Conservation (phyloP, 1,140 invertebrate genomes). For the Trichonephila clavipes region DNA sequence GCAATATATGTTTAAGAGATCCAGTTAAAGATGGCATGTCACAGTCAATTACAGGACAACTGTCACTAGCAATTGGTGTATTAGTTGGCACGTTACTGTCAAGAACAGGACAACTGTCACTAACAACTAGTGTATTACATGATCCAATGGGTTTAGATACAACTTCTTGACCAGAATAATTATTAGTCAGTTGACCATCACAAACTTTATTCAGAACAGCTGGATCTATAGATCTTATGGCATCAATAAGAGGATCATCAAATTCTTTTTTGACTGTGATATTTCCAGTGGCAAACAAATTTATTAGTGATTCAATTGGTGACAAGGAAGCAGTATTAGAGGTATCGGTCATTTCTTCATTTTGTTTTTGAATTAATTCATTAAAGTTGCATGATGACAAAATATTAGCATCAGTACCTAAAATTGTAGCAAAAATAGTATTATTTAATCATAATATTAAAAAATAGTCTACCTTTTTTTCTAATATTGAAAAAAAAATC, state of each 20-base stretch:
- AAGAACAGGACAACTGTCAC: not conserved
- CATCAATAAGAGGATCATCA: constrained; percentile 68
- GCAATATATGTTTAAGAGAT: constrained; percentile 8
- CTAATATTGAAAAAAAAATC: no score
- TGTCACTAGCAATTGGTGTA: not conserved
- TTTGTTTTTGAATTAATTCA: not conserved
- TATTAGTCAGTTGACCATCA: not conserved
- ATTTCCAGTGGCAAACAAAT: constrained; percentile 52
- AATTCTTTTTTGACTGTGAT: constrained; percentile 60
- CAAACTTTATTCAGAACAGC: constrained; percentile 24
- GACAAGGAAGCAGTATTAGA: not conserved
- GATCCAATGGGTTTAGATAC: not conserved
- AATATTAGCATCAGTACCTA: not conserved
- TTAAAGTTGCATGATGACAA: not conserved
- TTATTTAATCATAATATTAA: no score
- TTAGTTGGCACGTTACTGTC: not conserved
- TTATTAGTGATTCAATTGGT: constrained; percentile 46
- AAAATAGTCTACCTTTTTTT: no score
- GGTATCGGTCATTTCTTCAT: not conserved
- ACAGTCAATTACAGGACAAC: not conserved
- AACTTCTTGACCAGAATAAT: not conserved
- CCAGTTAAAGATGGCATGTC: not conserved
- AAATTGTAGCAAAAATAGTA: no score
- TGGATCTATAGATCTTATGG: constrained; percentile 28
- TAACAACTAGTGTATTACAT: not conserved